Base-by-base conservation (phyloP, 2,113 vertebrate species). In the Microtus pennsylvanicus region DNA sequence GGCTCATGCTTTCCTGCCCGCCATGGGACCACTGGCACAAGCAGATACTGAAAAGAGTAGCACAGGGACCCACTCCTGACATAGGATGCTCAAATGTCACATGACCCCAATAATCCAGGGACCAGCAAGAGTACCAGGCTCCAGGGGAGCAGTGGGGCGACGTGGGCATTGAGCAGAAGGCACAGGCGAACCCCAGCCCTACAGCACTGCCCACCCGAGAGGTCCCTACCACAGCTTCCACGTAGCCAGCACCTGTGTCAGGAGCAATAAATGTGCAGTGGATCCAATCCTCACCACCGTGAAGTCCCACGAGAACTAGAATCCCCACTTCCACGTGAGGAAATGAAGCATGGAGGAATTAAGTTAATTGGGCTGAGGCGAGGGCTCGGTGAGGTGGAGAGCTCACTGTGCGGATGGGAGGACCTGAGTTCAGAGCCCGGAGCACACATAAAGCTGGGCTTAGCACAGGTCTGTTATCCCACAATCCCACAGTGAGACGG, bases 271-370 rank as follows among this genome's bases (percentile, higher is more conserved):
- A 8, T 5, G 10, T 42, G 0, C 2, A 16, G 4, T 7, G 35
- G 9, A 35, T 65, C 42, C 8, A 69, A 67, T 67, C 63, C 67
- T 89, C 67, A 86, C 24, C n/a, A 35, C 38, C 30, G 2, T 11
- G 30, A 7, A 19, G 58, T 50, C 65, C 55, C 47, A 30, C 38
- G 26, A 38, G 50, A 86, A 42, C 58, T 24, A 9, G 13, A 86
- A 63, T 70, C 50, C 72, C 90, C 38, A n/a, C 45, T 82, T 45
- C 93, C 35, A 80, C 47, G 7, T 1, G 75, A 95, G 50, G 50
- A 93, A 91, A 83, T 35, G 52, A 90, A 17, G 28, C 75, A 45
- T 69, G 58, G 81, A 83, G 58, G 30, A 80, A 81, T 35, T 88
- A 67, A 87, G 63, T 22, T 87, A 50, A 67, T 50, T 50, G 30